These are phyloP conservation scores for Mus spretus DNA, from an alignment of 2,797 vertebrate species.

Conservation along the genomic window DNA sequence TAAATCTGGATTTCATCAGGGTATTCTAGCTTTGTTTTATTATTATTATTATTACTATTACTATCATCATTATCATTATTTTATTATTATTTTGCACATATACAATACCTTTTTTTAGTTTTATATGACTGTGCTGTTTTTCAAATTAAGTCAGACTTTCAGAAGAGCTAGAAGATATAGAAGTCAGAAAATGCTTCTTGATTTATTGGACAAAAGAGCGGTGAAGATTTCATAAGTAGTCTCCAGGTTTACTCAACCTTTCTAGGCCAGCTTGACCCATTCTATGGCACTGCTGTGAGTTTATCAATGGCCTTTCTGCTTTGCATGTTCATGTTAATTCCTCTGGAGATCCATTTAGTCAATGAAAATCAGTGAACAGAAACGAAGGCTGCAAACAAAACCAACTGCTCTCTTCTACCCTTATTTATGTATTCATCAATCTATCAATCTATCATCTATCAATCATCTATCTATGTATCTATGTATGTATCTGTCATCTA, in stretches of 20 bases:
- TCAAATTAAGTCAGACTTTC: slow-evolving; percentile 53
- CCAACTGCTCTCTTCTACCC: not conserved
- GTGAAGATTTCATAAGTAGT: not conserved
- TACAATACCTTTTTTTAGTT: not conserved
- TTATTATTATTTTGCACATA: not conserved
- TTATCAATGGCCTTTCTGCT: slow-evolving; percentile 40
- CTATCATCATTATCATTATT: not conserved
- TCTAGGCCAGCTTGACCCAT: slow-evolving; percentile 9
- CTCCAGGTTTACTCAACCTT: not conserved
- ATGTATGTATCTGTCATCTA: not conserved
- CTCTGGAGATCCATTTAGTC: slow-evolving; percentile 22
- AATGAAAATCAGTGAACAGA: slow-evolving; percentile 23
- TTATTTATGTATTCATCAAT: not conserved
- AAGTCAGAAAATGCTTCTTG: slow-evolving; percentile 52
- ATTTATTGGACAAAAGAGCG: not conserved
- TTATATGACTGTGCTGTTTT: slow-evolving; percentile 53
- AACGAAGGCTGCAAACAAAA: slow-evolving; percentile 12
- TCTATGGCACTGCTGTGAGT: not conserved
- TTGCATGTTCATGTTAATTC: slow-evolving; percentile 34
- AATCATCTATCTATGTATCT: not conserved
- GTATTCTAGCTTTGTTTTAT: not conserved
- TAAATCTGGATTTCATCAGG: not conserved
- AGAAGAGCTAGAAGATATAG: not conserved
- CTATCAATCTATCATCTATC: not conserved
- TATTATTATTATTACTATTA: not conserved